A percentile compares a stretch with the other conserved stretches of the same genome.
Evolutionary conservation across 2,797 vertebrate species (phyloP).

Genomic region (Lepilemur septentrionalis): DNA sequence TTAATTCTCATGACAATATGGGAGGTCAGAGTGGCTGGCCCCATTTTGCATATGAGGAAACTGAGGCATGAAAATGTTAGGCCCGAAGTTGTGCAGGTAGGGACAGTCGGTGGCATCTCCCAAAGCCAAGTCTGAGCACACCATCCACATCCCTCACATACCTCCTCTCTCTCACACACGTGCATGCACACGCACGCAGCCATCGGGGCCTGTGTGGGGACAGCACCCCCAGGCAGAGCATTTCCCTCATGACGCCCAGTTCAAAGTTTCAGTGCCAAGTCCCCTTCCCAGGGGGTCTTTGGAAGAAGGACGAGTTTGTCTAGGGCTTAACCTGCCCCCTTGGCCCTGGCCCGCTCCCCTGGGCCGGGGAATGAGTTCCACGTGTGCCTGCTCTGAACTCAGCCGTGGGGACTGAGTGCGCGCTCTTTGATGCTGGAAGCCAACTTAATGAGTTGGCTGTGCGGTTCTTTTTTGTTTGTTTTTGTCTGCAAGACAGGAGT

Average conservation of each 20-base stretch:
- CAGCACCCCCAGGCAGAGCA: background rate
- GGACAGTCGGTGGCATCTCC: background rate
- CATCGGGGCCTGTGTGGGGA: background rate
- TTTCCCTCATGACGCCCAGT: background rate
- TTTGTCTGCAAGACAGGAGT: background rate
- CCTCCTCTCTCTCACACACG: background rate
- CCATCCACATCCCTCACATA: background rate
- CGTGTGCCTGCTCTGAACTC: background rate
- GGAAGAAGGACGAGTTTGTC: constrained; percentile 49
- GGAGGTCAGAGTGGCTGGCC: background rate
- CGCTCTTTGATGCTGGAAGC: constrained; percentile 31
- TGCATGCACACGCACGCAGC: background rate
- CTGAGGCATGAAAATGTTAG: background rate
- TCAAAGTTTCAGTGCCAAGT: background rate
- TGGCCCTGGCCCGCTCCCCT: background rate
- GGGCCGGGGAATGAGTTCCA: constrained; percentile 43
- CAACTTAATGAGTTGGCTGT: background rate
- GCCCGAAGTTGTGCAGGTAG: background rate
- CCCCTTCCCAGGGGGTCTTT: background rate
- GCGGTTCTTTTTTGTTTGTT: background rate
- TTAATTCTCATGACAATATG: background rate
- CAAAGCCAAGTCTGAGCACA: background rate
- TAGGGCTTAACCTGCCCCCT: background rate
- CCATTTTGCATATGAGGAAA: background rate
- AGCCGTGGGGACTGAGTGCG: background rate